Evolutionary conservation across 2,888 invertebrate genomes (phyloP).

Genomic region (Sarcophaga rosellei): DNA sequence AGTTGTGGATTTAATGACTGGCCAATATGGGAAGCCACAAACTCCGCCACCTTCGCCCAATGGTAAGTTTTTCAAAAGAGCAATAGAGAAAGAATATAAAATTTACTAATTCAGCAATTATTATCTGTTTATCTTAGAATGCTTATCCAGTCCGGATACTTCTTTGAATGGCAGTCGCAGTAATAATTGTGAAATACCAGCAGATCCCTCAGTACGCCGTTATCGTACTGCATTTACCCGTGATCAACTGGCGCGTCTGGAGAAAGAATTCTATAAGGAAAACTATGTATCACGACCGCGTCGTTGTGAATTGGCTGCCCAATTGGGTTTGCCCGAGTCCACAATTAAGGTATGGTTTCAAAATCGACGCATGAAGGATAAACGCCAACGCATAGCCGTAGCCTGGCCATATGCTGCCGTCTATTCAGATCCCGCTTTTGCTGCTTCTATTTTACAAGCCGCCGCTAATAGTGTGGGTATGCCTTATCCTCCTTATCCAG

Average conservation of each 20-base stretch:
- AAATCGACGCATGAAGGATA: slow-evolving; percentile 87
- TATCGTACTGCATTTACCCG: slow-evolving; percentile 98
- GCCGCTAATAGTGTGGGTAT: slow-evolving; percentile 88
- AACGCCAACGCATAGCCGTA: slow-evolving; percentile 95
- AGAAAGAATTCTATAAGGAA: slow-evolving; percentile 98
- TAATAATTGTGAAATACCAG: slow-evolving; percentile 78
- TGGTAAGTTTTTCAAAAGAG: slow-evolving; percentile 76
- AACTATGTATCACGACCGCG: slow-evolving; percentile 98
- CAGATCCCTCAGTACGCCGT: slow-evolving; percentile 88
- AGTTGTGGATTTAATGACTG: slow-evolving; percentile 84
- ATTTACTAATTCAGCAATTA: not conserved
- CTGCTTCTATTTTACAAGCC: slow-evolving; percentile 95
- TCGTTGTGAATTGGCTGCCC: slow-evolving; percentile 96
- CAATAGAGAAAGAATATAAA: slow-evolving; percentile 6
- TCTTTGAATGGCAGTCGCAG: slow-evolving; percentile 77
- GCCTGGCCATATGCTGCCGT: slow-evolving; percentile 98
- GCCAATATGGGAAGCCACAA: slow-evolving; percentile 82
- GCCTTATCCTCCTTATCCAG: slow-evolving; percentile 84
- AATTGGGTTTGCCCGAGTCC: slow-evolving; percentile 96
- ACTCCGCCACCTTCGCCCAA: slow-evolving; percentile 83
- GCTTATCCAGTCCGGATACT: slow-evolving; percentile 81
- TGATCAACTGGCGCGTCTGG: slow-evolving; percentile 94
- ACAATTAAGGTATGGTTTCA: slow-evolving; percentile 99
- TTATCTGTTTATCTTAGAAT: slow-evolving; percentile 78
- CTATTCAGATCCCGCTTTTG: slow-evolving; percentile 96